Percentiles rank a stretch among this genome's conserved stretches.
Conservation (phyloP, 2,888 invertebrate genomes). For the Pherbina coryleti region DNA sequence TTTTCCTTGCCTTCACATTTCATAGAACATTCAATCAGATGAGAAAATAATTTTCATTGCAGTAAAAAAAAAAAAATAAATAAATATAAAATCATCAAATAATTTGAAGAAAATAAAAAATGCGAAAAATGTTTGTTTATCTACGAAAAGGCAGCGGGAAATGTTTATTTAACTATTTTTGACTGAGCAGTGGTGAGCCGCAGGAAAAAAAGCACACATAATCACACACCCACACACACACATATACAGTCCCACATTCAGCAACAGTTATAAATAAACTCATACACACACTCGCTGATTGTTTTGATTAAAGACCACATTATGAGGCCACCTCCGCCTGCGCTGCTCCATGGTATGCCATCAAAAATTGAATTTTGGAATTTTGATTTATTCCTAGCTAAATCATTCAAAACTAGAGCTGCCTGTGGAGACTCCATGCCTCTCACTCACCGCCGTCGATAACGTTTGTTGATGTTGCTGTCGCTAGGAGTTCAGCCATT, state of each 20-base stretch:
- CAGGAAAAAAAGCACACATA: no score
- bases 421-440: no score
- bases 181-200: constrained; percentile 2
- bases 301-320: no score
- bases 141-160: background rate
- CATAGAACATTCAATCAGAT: background rate
- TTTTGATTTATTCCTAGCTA: no score
- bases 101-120: background rate
- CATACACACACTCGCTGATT: background rate
- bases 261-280: background rate
- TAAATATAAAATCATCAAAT: background rate
- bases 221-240: background rate
- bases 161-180: constrained; percentile 19
- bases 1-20: background rate
- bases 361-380: no score
- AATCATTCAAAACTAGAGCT: no score
- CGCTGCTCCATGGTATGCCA: no score
- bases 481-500: background rate
- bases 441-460: background rate
- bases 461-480: background rate
- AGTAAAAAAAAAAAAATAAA: background rate
- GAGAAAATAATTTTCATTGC: background rate
- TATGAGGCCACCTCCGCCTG: no score
- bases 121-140: constrained; percentile 10
- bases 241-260: background rate